A percentile compares a stretch with the other conserved stretches of the same genome.
Evolutionary conservation across 2,113 vertebrate genomes (phyloP).

Genomic region (Zapus hudsonius): DNA sequence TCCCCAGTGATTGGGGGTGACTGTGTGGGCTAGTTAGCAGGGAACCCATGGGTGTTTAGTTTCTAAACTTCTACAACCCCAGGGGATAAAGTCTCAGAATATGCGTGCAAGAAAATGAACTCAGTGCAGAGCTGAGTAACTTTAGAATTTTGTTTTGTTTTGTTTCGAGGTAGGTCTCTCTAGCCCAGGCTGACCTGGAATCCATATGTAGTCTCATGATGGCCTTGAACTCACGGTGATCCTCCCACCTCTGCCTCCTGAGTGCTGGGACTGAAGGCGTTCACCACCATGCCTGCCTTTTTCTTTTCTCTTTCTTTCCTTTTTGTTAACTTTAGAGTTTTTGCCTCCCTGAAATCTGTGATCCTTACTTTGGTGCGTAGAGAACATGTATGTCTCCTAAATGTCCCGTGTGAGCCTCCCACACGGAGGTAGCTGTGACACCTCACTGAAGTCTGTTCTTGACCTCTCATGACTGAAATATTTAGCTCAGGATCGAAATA

Average conservation of each 20-base stretch:
- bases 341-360: background rate
- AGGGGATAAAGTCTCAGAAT: background rate
- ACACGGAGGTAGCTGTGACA: background rate
- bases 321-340: no score
- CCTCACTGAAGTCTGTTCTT: background rate
- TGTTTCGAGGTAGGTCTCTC: no score
- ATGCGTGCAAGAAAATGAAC: background rate
- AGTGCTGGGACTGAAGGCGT: no score
- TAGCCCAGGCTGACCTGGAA: no score
- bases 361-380: background rate
- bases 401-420: background rate
- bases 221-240: no score
- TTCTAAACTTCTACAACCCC: background rate
- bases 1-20: background rate
- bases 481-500: slow-evolving; percentile 4
- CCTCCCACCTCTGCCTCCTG: no score
- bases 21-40: background rate
- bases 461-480: background rate
- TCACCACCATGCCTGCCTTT: no score
- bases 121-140: background rate
- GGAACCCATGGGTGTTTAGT: background rate
- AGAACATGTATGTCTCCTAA: background rate
- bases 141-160: no score
- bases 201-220: no score
- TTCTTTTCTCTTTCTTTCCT: no score